Conservation (phyloP, 2,888 invertebrate species). For the Callimorpha dominula region DNA sequence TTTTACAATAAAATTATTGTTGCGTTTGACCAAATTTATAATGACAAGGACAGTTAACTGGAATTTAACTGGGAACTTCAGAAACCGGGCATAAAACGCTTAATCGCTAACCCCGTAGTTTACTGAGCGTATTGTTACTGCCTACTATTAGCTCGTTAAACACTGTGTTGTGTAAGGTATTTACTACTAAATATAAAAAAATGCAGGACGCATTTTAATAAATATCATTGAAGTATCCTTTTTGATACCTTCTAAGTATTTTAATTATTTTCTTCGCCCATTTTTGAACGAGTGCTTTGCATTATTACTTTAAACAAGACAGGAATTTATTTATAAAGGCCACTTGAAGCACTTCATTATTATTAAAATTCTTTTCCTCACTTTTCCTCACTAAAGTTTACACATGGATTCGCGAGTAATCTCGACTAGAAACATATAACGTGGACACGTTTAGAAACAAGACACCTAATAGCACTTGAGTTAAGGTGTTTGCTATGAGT, state of each 20-base stretch:
- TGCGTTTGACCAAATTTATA: too few relatives aligned
- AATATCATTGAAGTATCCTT: background rate
- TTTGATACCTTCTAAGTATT: background rate
- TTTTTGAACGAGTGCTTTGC: background rate
- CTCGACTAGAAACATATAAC: slow-evolving; percentile 17
- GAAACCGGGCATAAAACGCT: too few relatives aligned
- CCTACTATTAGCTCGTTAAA: too few relatives aligned
- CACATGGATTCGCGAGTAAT: slow-evolving; percentile 9
- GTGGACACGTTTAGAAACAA: slow-evolving; percentile 23
- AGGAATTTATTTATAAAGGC: background rate
- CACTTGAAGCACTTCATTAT: background rate
- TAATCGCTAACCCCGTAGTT: too few relatives aligned
- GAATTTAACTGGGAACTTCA: too few relatives aligned
- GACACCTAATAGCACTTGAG: slow-evolving; percentile 36
- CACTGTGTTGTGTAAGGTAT: background rate
- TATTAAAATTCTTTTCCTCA: background rate
- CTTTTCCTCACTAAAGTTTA: background rate
- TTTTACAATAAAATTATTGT: too few relatives aligned
- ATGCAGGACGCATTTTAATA: background rate
- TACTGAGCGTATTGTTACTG: too few relatives aligned
- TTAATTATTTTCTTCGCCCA: background rate
- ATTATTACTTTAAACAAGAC: background rate
- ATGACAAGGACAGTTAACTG: too few relatives aligned
- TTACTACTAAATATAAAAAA: background rate
- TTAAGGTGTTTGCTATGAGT: slow-evolving; percentile 35